Evolutionary conservation across 2,797 vertebrate species (phyloP).

Genomic region (Luscinia megarhynchos): DNA sequence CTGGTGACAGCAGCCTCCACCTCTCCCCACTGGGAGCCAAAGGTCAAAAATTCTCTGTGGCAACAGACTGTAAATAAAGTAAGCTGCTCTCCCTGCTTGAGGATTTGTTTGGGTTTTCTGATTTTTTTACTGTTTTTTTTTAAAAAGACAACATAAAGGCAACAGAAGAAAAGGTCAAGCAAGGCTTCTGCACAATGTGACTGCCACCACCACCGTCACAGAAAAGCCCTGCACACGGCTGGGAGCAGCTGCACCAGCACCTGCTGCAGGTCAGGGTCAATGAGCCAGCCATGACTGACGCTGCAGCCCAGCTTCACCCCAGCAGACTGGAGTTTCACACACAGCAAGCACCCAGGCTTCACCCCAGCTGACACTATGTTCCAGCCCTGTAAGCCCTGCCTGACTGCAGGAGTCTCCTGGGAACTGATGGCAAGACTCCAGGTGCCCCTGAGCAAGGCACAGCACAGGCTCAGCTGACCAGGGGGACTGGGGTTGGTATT

Average conservation of each 20-base stretch:
- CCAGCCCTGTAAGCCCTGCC: neutral
- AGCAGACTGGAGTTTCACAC: neutral
- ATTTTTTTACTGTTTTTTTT: neutral
- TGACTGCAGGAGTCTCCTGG: neutral
- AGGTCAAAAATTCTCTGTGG: neutral
- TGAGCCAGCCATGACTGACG: rapidly evolving
- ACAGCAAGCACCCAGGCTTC: neutral
- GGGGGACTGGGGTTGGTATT: neutral
- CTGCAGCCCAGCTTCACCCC: neutral
- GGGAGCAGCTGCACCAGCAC: neutral
- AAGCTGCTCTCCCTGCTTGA: neutral
- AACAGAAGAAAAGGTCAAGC: neutral
- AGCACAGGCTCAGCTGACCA: neutral
- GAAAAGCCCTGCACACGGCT: rapidly evolving
- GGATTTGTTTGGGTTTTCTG: neutral
- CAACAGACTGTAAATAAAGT: rapidly evolving
- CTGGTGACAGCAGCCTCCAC: rapidly evolving
- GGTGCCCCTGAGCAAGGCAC: rapidly evolving
- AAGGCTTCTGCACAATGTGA: neutral
- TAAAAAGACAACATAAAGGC: neutral
- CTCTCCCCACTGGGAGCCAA: neutral
- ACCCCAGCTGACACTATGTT: rapidly evolving
- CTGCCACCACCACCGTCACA: neutral
- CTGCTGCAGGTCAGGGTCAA: neutral
- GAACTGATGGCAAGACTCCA: rapidly evolving